A percentile compares a stretch with the other conserved stretches of the same genome.
Evolutionary conservation across 1,140 invertebrate genomes (phyloP).

Genomic region (Zeugodacus cucurbitae): DNA sequence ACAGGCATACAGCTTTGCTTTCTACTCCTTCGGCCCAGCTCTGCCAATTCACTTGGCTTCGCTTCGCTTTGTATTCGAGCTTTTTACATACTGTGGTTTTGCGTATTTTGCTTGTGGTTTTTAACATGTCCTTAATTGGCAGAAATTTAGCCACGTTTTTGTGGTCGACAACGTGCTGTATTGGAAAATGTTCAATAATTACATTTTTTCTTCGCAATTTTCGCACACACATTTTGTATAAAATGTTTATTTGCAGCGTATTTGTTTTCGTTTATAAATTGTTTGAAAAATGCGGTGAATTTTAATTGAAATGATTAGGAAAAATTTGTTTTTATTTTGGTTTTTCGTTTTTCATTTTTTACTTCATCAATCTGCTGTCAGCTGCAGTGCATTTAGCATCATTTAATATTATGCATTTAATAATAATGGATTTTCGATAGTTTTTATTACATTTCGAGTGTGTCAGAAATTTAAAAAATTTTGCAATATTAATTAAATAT

Average conservation of each 20-base stretch:
- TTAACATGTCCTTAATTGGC: conserved; percentile 35
- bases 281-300: background rate
- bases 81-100: conserved; percentile 31
- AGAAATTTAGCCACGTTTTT: conserved; percentile 28
- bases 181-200: background rate
- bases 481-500: background rate
- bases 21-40: background rate
- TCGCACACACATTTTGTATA: background rate
- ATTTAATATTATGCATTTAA: background rate
- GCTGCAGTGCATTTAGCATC: background rate
- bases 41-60: background rate
- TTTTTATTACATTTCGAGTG: background rate
- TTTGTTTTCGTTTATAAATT: background rate
- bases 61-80: background rate
- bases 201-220: background rate
- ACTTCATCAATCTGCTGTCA: background rate
- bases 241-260: background rate
- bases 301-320: background rate
- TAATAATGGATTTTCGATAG: background rate
- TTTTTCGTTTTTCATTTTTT: background rate
- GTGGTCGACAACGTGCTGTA: background rate
- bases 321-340: background rate
- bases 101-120: conserved; percentile 32
- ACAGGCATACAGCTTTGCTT: background rate
- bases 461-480: background rate